phyloP scores from a whole-genome alignment of 2,797 vertebrate genomes.

The Percopsis omiscomaycus region DNA sequence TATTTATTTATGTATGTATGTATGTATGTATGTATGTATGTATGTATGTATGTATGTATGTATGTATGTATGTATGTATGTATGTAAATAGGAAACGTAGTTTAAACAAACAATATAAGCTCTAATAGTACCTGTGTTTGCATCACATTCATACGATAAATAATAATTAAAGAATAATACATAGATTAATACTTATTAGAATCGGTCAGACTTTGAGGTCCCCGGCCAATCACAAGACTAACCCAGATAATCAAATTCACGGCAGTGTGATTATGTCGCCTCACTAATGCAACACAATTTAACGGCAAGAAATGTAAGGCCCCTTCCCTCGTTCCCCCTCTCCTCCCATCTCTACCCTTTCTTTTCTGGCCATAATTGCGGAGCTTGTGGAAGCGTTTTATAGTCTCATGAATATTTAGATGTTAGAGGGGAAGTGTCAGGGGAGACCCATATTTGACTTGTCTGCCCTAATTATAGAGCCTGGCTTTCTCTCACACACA shows the following conservation, averaged over 20 bases:
- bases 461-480: slow-evolving; percentile 72
- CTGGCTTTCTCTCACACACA: slow-evolving; percentile 10
- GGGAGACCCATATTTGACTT: slow-evolving; percentile 67
- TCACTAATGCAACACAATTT: slow-evolving; percentile 18
- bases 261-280: slow-evolving; percentile 11
- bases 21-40: too few species aligned
- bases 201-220: too few species aligned
- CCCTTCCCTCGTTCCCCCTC: slow-evolving; percentile 15
- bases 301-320: slow-evolving; percentile 25
- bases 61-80: too few species aligned
- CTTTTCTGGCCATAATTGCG: slow-evolving; percentile 64
- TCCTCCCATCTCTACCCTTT: slow-evolving; percentile 51
- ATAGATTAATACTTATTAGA: too few species aligned
- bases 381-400: slow-evolving; percentile 68
- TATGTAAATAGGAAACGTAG: too few species aligned
- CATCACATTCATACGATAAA: too few species aligned
- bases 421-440: slow-evolving; percentile 63
- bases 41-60: too few species aligned
- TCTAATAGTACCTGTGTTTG: too few species aligned
- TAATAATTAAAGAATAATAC: too few species aligned
- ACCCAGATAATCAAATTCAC: slow-evolving; percentile 1
- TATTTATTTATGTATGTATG: too few species aligned
- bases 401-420: slow-evolving; percentile 75
- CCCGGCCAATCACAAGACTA: too few species aligned
- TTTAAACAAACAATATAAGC: too few species aligned